phyloP scores from a whole-genome alignment of 1,140 invertebrate genomes.

The Drosophila nigrodunni region DNA sequence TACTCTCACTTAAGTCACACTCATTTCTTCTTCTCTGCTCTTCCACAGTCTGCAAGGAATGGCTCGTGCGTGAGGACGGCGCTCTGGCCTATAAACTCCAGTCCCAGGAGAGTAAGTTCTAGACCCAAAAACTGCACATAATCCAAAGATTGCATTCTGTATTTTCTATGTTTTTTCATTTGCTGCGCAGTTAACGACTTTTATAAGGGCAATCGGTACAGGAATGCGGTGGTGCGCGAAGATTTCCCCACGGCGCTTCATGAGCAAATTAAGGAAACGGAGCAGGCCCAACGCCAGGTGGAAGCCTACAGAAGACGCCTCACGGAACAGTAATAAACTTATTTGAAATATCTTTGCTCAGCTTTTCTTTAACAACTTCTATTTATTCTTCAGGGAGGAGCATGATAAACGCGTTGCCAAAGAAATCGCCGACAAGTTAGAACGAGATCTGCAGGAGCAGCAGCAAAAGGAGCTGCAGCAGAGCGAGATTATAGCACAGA shows the following conservation, averaged over 20 bases:
- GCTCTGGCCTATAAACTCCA: conserved; percentile 95
- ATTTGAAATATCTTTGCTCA: not conserved
- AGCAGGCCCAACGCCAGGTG: conserved; percentile 87
- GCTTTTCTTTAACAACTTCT: not conserved
- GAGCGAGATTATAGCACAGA: conserved; percentile 85
- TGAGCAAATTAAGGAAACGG: conserved; percentile 92
- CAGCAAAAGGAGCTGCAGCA: conserved; percentile 85
- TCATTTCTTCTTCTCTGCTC: not conserved
- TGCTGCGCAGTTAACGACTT: conserved; percentile 89
- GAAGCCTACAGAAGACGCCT: conserved; percentile 86
- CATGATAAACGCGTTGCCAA: conserved; percentile 89
- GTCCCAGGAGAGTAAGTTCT: conserved; percentile 93
- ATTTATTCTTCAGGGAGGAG: conserved; percentile 86
- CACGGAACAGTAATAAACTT: conserved; percentile 70
- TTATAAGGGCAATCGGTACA: conserved; percentile 93
- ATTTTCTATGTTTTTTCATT: conserved; percentile 12
- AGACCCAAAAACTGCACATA: not conserved
- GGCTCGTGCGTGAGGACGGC: conserved; percentile 96
- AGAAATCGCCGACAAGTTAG: conserved; percentile 88
- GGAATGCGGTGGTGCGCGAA: conserved; percentile 94
- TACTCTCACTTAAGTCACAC: not conserved
- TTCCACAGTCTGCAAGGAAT: conserved; percentile 92
- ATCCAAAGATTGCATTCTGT: conserved; percentile 24
- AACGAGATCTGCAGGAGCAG: conserved; percentile 86
- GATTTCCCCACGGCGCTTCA: conserved; percentile 93